These are phyloP conservation scores for Sebastes variabilis DNA, from an alignment of 2,797 vertebrate genomes.

Conservation along the genomic window DNA sequence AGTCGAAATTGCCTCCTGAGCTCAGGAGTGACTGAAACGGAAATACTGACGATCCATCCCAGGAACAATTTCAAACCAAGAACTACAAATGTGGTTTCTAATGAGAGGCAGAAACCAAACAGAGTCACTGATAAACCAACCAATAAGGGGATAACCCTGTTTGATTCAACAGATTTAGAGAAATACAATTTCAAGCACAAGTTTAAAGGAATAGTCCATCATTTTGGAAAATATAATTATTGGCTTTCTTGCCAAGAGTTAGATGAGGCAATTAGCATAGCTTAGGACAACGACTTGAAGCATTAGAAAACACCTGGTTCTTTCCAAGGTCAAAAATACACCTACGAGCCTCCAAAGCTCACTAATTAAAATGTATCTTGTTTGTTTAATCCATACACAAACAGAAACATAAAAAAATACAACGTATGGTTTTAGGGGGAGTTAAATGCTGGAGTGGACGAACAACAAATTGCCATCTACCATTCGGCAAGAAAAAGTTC, in stretches of 20 bases:
- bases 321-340: not conserved
- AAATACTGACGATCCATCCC: constrained; percentile 29
- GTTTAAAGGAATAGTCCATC: not conserved
- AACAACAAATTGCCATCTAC: not conserved
- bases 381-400: not conserved
- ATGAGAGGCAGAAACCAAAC: constrained; percentile 1
- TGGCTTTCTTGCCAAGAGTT: not conserved
- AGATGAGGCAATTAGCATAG: not conserved
- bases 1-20: constrained; percentile 59
- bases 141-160: not conserved
- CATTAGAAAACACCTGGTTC: not conserved
- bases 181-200: not conserved
- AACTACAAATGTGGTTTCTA: constrained; percentile 19
- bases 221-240: not conserved
- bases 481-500: not conserved
- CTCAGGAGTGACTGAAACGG: constrained; percentile 39
- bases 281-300: not conserved
- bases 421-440: no score
- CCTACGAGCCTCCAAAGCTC: not conserved
- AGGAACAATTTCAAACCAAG: constrained; percentile 12
- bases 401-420: no score
- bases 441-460: accelerated
- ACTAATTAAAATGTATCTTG: no score
- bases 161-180: not conserved
- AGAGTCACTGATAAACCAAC: not conserved